Evolutionary conservation across 2,888 invertebrate species (phyloP), one percentile per base, ranked within the genome.

Genomic region (Electrophaes corylata): DNA sequence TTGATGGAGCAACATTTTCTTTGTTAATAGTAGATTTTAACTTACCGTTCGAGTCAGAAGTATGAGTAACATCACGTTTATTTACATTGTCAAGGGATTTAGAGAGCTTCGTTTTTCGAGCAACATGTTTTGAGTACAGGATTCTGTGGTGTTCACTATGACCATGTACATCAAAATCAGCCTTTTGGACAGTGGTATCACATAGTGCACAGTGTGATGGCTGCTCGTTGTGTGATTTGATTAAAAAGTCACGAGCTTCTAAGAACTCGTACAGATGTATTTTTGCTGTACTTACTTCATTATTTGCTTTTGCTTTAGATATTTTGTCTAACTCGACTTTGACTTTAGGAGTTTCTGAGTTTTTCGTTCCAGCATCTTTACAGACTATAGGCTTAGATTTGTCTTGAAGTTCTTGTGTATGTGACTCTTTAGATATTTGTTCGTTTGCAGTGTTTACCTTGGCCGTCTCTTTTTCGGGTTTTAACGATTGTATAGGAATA

Each of bases 201-300:
- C 60, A 60, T 6, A 60, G 16, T 2, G 44, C n/a, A 18, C 60
- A 60, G 33, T 33, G 47, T 1, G 37, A 16, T 4, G 10, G 2
- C 2, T 1, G 6, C 4, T 33, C 19, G 5, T n/a, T n/a, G n/a
- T 31, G 10, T 3, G 19, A 10, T 51, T 10, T 50, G 5, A 47
- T 33, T 4, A 51, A 16, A 43, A 51, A 59, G 40, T 54, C 46
- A 3, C 4, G n/a, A 43, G 55, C 14, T 60, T 55, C 26, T 47
- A 60, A n/a, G 14, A n/a, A 47, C 6, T 55, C 16, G 39, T 60
- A 54, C n/a, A 59, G 12, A 18, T 33, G 14, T 8, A 29, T 39
- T 53, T 35, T 19, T 23, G 33, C 20, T 33, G 14, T 46, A n/a
- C 14, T 54, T 11, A 14, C 26, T 14, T 41, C 23, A 26, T 39